phyloP scores from a whole-genome alignment of 2,113 vertebrate species.

The Myotis yumanensis region DNA sequence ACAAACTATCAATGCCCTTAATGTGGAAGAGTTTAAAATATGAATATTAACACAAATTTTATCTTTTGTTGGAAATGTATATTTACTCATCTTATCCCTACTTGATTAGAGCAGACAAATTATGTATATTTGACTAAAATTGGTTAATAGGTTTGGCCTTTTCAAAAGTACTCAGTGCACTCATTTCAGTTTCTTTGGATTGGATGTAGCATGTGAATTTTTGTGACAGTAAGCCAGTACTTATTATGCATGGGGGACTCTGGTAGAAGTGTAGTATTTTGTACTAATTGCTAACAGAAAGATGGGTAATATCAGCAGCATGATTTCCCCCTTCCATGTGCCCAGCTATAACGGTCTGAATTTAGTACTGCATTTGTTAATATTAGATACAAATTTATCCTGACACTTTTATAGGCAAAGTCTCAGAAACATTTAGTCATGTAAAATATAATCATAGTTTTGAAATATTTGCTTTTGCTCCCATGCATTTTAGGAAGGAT shows the following conservation, averaged over 20 bases:
- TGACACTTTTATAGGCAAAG: conserved; percentile 82
- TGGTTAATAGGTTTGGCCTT: conserved; percentile 45
- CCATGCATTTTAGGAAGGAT: conserved; percentile 48
- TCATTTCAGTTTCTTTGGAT: conserved; percentile 55
- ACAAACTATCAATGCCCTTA: background rate
- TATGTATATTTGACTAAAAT: conserved; percentile 51
- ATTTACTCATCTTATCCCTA: conserved; percentile 1
- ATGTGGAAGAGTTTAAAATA: conserved; percentile 7
- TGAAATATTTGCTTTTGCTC: conserved; percentile 78
- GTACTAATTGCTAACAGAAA: conserved; percentile 73
- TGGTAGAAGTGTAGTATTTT: conserved; percentile 72
- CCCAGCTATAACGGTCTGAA: conserved; percentile 77
- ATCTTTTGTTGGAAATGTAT: conserved; percentile 7
- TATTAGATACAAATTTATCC: conserved; percentile 79
- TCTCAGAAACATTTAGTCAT: conserved; percentile 80
- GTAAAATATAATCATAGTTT: conserved; percentile 79
- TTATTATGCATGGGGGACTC: conserved; percentile 68
- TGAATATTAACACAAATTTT: background rate
- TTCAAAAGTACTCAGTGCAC: background rate
- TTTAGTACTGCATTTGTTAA: conserved; percentile 81
- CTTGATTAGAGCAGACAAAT: conserved; percentile 10
- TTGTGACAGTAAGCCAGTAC: conserved; percentile 69
- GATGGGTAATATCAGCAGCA: conserved; percentile 72
- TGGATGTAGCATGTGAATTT: conserved; percentile 53
- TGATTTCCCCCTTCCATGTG: conserved; percentile 75